phyloP scores from a whole-genome alignment of 2,797 vertebrate genomes.

The Coccyzus lansbergi region DNA sequence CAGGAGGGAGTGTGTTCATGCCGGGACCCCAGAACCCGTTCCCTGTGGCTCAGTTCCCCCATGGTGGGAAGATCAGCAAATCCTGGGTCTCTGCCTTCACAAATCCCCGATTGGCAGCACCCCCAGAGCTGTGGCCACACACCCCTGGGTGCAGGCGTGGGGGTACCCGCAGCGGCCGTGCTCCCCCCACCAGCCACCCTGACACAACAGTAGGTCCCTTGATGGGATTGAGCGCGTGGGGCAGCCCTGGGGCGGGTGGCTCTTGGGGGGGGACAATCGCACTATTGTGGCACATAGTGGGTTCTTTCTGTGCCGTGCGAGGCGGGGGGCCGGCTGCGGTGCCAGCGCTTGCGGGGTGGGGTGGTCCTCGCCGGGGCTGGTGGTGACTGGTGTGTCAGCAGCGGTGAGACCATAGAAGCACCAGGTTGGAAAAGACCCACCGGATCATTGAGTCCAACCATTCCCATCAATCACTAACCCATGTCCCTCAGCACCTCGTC shows the following conservation, averaged over 20 bases:
- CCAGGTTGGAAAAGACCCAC: no score
- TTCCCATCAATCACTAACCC: no score
- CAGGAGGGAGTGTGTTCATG: no score
- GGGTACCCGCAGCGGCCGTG: background rate
- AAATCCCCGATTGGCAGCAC: background rate
- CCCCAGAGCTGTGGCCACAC: background rate
- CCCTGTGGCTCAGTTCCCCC: no score
- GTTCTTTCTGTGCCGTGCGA: background rate
- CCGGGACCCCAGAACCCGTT: no score
- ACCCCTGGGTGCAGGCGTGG: background rate
- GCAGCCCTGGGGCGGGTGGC: conserved; percentile 55
- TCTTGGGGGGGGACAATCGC: conserved; percentile 7
- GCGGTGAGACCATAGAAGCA: no score
- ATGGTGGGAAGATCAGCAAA: accelerated
- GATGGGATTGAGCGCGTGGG: conserved; percentile 42
- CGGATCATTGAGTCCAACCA: no score
- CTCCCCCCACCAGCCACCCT: background rate
- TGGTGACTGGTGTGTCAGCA: conserved; percentile 1
- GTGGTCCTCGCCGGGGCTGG: background rate
- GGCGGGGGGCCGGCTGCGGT: background rate
- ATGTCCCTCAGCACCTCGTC: no score
- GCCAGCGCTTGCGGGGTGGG: background rate
- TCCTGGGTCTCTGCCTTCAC: background rate
- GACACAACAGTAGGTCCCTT: conserved; percentile 22
- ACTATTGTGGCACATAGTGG: conserved; percentile 45